Percentiles rank a stretch among this genome's conserved stretches.
phyloP scores from a whole-genome alignment of 2,113 vertebrate species.

The Narcine bancroftii region DNA sequence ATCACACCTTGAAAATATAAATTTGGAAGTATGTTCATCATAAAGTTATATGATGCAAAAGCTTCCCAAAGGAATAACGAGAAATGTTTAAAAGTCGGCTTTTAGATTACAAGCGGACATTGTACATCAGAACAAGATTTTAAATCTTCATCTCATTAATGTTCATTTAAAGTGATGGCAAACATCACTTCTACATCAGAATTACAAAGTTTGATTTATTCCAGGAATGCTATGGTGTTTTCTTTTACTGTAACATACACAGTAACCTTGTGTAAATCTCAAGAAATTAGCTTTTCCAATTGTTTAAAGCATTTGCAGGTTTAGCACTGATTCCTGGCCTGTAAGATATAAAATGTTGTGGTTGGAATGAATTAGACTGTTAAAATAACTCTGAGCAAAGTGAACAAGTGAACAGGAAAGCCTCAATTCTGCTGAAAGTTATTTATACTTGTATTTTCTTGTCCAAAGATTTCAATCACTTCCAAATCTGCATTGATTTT shows the following conservation, averaged over 20 bases:
- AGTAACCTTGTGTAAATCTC: not conserved
- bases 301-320: not conserved
- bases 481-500: slow-evolving; percentile 12
- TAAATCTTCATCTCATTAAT: not conserved
- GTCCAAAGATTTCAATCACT: slow-evolving; percentile 5
- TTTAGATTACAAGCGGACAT: not conserved
- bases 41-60: not conserved
- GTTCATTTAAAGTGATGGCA: not conserved
- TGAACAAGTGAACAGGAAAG: not conserved
- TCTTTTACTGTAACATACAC: too few species aligned
- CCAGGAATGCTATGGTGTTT: not conserved
- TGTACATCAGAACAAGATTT: not conserved
- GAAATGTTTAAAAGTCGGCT: slow-evolving; percentile 7
- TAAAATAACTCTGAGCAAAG: not conserved
- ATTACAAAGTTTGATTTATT: not conserved
- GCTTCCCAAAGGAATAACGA: too few species aligned
- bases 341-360: not conserved
- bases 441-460: not conserved
- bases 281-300: not conserved
- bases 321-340: not conserved
- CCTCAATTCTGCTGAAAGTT: not conserved
- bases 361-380: not conserved
- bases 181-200: not conserved
- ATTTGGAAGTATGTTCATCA: not conserved
- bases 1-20: not conserved